A percentile compares a stretch with the other conserved stretches of the same genome.
phyloP scores from a whole-genome alignment of 2,888 invertebrate species.

The Alloplasta piceator region DNA sequence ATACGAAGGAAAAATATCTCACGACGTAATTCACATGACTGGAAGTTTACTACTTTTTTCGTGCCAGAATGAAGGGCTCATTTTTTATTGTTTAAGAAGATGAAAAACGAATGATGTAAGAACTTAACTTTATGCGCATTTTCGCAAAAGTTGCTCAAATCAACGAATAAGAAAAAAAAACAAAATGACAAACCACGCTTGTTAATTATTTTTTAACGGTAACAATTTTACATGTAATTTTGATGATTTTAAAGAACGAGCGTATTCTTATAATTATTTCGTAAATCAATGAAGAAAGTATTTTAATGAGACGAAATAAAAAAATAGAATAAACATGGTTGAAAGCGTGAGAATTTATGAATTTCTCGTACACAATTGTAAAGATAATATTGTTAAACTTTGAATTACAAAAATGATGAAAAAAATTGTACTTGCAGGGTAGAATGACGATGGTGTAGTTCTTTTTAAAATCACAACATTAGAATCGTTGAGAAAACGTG shows the following conservation, averaged over 20 bases:
- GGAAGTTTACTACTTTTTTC: neutral
- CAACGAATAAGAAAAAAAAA: conserved; percentile 49
- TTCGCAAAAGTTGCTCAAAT: conserved; percentile 56
- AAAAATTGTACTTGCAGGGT: conserved; percentile 46
- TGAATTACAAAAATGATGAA: neutral
- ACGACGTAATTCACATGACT: neutral
- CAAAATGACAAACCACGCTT: conserved; percentile 45
- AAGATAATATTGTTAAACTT: conserved; percentile 31
- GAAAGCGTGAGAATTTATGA: conserved; percentile 13
- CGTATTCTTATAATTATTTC: conserved; percentile 35
- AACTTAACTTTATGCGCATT: conserved; percentile 11
- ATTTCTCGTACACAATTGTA: conserved; percentile 29
- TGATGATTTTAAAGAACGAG: conserved; percentile 48
- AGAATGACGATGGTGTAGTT: conserved; percentile 34
- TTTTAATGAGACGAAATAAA: conserved; percentile 43
- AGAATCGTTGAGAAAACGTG: conserved; percentile 28
- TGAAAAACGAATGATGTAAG: neutral
- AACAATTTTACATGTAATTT: conserved; percentile 35
- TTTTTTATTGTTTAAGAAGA: conserved; percentile 35
- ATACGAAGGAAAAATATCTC: neutral
- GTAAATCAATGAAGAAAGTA: conserved; percentile 43
- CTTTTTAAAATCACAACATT: conserved; percentile 45
- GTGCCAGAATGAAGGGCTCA: conserved; percentile 20
- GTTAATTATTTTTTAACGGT: conserved; percentile 48
- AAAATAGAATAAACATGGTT: neutral